Conservation (phyloP, 2,113 vertebrate genomes). For the Laterallus jamaicensis region DNA sequence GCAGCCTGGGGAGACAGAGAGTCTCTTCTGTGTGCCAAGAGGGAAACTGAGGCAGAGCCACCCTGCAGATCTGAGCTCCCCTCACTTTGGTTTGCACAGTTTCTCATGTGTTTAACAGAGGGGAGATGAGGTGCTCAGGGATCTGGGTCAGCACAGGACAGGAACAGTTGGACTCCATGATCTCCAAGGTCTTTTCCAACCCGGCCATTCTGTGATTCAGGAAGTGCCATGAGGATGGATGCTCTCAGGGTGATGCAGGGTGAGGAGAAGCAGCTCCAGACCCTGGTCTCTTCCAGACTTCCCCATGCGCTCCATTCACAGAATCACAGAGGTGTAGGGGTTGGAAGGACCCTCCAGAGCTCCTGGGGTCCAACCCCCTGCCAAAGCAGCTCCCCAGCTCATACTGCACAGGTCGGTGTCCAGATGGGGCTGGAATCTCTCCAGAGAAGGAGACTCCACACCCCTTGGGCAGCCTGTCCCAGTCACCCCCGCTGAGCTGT, state of each 20-base stretch:
- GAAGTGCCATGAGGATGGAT: fast-evolving
- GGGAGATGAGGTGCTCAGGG: too few relatives aligned
- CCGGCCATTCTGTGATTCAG: too few relatives aligned
- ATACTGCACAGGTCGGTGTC: too few relatives aligned
- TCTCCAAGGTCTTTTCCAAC: too few relatives aligned
- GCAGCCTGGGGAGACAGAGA: not conserved
- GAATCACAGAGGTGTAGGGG: too few relatives aligned
- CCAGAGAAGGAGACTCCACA: too few relatives aligned
- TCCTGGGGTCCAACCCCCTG: too few relatives aligned
- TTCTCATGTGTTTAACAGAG: not conserved
- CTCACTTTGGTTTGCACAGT: not conserved
- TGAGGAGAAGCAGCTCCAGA: not conserved
- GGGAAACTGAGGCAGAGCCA: not conserved
- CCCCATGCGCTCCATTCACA: fast-evolving
- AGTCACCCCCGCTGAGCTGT: not conserved
- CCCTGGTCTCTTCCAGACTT: not conserved
- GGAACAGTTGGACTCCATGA: too few relatives aligned
- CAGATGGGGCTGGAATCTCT: too few relatives aligned
- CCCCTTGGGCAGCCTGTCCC: not conserved
- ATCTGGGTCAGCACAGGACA: too few relatives aligned
- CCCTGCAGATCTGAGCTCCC: fast-evolving
- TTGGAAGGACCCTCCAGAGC: too few relatives aligned
- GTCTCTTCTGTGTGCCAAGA: not conserved
- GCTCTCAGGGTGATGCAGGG: not conserved
- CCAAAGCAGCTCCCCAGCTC: too few relatives aligned